Percentiles rank a stretch among this genome's conserved stretches.
Evolutionary conservation across 2,888 invertebrate genomes (phyloP).

Genomic region (Bellardia bayeri): DNA sequence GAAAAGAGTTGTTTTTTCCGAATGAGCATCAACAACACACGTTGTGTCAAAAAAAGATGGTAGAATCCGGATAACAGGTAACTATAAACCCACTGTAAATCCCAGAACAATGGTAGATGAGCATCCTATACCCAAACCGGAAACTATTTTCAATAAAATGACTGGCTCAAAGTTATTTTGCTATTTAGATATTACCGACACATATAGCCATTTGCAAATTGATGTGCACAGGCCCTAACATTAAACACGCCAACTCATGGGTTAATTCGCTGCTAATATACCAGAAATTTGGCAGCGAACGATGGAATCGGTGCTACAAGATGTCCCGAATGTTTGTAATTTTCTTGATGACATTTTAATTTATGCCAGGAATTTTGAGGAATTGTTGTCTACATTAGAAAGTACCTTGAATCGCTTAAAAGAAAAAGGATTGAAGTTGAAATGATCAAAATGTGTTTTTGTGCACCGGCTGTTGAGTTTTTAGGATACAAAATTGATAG

Average conservation of each 20-base stretch:
- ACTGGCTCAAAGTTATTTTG: constrained; percentile 15
- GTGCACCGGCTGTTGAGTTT: constrained; percentile 41
- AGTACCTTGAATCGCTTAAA: neutral
- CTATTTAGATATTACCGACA: constrained; percentile 45
- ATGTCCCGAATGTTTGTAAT: constrained; percentile 28
- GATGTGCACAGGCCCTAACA: constrained; percentile 24
- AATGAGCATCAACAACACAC: constrained; percentile 44
- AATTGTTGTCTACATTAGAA: neutral
- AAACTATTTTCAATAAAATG: constrained; percentile 28
- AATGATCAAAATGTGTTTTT: constrained; percentile 44
- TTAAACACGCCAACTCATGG: constrained; percentile 40
- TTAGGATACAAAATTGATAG: constrained; percentile 46
- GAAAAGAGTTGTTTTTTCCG: constrained; percentile 50
- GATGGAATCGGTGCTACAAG: constrained; percentile 43
- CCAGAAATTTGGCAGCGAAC: constrained; percentile 47
- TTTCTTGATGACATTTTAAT: constrained; percentile 49
- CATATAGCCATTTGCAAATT: constrained; percentile 42
- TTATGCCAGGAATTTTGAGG: constrained; percentile 8
- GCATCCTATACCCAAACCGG: constrained; percentile 25
- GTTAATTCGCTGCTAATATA: constrained; percentile 44
- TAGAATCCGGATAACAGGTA: constrained; percentile 45
- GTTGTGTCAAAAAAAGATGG: constrained; percentile 59
- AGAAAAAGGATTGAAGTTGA: constrained; percentile 10
- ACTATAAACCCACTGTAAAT: constrained; percentile 68
- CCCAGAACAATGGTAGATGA: constrained; percentile 50